Evolutionary conservation across 2,888 invertebrate genomes (phyloP), one percentile per base, ranked within the genome.

Genomic region (Lasioglossum pauxillum): DNA sequence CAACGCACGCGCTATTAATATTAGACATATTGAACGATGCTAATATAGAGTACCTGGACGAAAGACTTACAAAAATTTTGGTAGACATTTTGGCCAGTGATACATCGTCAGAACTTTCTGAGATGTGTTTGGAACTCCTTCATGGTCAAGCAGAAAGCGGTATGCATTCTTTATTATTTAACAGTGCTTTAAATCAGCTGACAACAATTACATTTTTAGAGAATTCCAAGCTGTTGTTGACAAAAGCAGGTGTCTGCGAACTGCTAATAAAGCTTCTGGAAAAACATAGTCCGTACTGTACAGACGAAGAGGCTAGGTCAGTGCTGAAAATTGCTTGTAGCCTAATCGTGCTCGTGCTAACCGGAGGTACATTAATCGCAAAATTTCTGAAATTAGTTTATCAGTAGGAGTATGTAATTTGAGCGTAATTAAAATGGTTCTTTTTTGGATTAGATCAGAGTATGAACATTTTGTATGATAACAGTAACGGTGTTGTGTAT

Each of bases 241-340:
- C 98, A 0, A 97, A 97, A 92, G 97, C 97, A 90, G 97, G 97
- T 31, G 96, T 98, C 7, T 97, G 98, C 89, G 97, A 98, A 93
- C 96, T 98, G 76, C 96, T 98, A 46, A 97, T 98, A 92, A 96
- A 96, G 75, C 96, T 98, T 27, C 95, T 98, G 57, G 97, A 98
- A 93, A 97, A 97, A 91, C 97, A 97, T 92, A 97, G 96, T 94
- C 96, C 95, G 91, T 95, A 93, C 81, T 96, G 96, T 82, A 96
- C 96, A 78, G 97, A 97, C 93, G 97, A 97, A 90, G 97, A 97
- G 88, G 96, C 96, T 31, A 95, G 97, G 90, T 96, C 97, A 4
- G 96, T 98, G 8, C 96, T 98, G 95, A 98, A 98, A 95, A 96
- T 98, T 94, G 98, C 98, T 38, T 98, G 98, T 93, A 98, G 98